A percentile compares a stretch with the other conserved stretches of the same genome.
phyloP scores from a whole-genome alignment of 2,797 vertebrate species.

The Orestias chungarensis region DNA sequence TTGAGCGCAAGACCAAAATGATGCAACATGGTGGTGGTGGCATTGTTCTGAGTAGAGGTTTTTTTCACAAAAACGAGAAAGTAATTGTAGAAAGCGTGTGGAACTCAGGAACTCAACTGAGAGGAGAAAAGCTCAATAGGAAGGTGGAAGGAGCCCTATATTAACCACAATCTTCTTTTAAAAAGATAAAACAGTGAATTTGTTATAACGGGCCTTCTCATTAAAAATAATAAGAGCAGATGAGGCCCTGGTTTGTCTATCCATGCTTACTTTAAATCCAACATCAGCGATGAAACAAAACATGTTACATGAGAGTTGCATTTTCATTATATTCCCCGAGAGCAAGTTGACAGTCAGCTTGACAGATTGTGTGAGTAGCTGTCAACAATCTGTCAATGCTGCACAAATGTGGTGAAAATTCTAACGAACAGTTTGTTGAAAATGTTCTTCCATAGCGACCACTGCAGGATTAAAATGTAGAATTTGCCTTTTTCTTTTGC shows the following conservation, averaged over 20 bases:
- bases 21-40: no score
- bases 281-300: conserved; percentile 4
- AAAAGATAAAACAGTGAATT: neutral
- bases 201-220: neutral
- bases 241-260: neutral
- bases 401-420: conserved; percentile 4
- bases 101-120: no score
- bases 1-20: no score
- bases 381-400: conserved; percentile 12
- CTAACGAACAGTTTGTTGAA: conserved; percentile 17
- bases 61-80: neutral
- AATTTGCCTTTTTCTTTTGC: neutral
- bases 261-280: neutral
- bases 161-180: neutral
- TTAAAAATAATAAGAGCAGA: neutral
- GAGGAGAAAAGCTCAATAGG: no score
- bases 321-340: neutral
- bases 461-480: neutral
- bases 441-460: conserved; percentile 21
- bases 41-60: no score
- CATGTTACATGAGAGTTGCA: conserved; percentile 3
- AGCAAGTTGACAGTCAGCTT: conserved; percentile 13
- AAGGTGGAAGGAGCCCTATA: no score
- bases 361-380: conserved; percentile 26
- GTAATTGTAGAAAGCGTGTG: no score